Evolutionary conservation across 2,113 vertebrate species (phyloP).

Genomic region (rabbit (Oryctolagus cuniculus)): mOryCun1.1 NC_091451.1:30324001-30324500

Average conservation of each 20-base stretch:
- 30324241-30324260: not conserved
- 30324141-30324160: not conserved
- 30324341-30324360: too few species aligned
- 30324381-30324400: too few species aligned
- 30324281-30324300: not conserved
- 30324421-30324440: too few species aligned
- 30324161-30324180: slow-evolving; percentile 44
- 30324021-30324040: not conserved
- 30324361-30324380: too few species aligned
- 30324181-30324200: slow-evolving; percentile 16
- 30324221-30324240: not conserved
- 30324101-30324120: not conserved
- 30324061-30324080: not conserved
- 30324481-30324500: too few species aligned
- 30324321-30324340: not conserved
- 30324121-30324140: slow-evolving; percentile 9
- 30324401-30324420: too few species aligned
- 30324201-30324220: slow-evolving; percentile 6
- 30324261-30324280: slow-evolving; percentile 23
- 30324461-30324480: too few species aligned
- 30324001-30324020: not conserved
- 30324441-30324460: too few species aligned
- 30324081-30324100: not conserved
- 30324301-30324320: not conserved
- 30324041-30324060: not conserved